Base-by-base conservation (phyloP, 1,140 invertebrate species). In the Drosophila navojoa region DNA sequence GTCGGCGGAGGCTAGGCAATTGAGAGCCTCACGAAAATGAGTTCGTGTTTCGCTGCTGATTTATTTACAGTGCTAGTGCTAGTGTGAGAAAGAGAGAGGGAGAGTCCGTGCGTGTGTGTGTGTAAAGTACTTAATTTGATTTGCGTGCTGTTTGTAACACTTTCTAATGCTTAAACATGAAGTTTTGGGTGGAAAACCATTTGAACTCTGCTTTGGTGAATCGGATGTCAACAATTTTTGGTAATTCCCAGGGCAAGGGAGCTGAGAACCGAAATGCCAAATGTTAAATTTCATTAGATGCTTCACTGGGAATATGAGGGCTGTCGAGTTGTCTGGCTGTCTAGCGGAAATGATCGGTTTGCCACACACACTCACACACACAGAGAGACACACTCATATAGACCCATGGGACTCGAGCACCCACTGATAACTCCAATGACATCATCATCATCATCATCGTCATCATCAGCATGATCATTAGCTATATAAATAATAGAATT, bases 161-260 rank as follows among this genome's bases (percentile, higher is more conserved):
- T 82, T 82, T 84, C 80, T 76, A 79, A 76, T 76, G 80, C 63
- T 27, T 57, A 75, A 81, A 81, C 42, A 45, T 16, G 15, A 75
- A 75, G 45, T 68, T 67, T 67, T 63, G 40, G 40, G 11, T 53
- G 35, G 11, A 45, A 52, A 25, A 7, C 42, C 68, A 70, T 79
- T 70, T 58, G 58, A 59, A 53, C 50, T 75, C 42, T 38, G 57
- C 52, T 10, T 35, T 16, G 32, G 47, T 69, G 32, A 50, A 45
- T 60, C 64, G 76, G 63, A 64, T 76, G 76, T 81, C 63, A 78
- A 19, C 57, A 59, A 71, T 77, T 75, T 35, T 49, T 69, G 49
- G 19, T 55, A 11, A 45, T 55, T 44, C 4, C 45, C 15, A 16
- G 27, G 25, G 35, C 32, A 10, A 10, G 32, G 32, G 32, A 15